Conservation (phyloP, 92 coral and sea anemone genomes). For the Phenganax marumi region DNA sequence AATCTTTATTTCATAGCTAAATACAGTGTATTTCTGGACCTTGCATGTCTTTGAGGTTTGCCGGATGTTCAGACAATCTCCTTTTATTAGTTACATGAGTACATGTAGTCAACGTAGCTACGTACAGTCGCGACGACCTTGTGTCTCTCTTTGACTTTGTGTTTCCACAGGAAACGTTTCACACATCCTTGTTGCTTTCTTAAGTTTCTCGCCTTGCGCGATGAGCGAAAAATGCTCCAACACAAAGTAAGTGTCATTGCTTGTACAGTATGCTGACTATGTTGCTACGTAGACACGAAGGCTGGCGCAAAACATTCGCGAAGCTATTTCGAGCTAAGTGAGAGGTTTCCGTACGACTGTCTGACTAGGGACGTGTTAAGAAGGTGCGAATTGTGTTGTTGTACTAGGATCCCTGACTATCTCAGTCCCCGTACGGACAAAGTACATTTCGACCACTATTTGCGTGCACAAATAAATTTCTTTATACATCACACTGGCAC, state of each 20-base stretch:
- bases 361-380: constrained; percentile 46
- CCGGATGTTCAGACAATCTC: too few relatives aligned
- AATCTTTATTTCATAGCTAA: too few relatives aligned
- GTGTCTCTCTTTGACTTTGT: neutral
- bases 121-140: neutral
- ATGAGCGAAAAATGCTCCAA: neutral
- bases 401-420: constrained; percentile 36
- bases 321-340: constrained; percentile 31
- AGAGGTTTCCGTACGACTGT: constrained; percentile 37
- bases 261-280: neutral
- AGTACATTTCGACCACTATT: neutral
- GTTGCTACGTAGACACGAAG: constrained; percentile 20
- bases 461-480: too few relatives aligned
- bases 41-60: too few relatives aligned
- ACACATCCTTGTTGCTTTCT: constrained; percentile 7
- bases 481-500: too few relatives aligned
- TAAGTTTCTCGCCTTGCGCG: constrained; percentile 26
- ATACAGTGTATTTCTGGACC: too few relatives aligned
- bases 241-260: constrained; percentile 15
- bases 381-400: constrained; percentile 41
- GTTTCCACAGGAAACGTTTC: neutral
- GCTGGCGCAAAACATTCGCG: constrained; percentile 30
- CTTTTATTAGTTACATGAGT: too few relatives aligned
- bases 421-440: neutral
- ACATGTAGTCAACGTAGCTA: neutral